phyloP scores from a whole-genome alignment of 2,113 vertebrate genomes.

The Pogonocichla stellata region DNA sequence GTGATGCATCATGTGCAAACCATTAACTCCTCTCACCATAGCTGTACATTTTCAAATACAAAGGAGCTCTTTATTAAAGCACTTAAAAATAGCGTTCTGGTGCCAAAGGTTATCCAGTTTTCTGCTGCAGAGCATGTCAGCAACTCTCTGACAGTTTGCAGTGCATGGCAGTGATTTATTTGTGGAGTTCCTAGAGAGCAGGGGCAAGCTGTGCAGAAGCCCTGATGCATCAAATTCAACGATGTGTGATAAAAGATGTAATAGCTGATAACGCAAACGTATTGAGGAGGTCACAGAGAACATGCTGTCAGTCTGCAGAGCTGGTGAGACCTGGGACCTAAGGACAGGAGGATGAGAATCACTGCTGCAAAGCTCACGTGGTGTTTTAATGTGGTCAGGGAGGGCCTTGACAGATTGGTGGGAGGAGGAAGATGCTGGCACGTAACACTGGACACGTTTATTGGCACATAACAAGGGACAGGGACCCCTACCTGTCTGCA shows the following conservation, averaged over 20 bases:
- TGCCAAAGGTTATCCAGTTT: constrained; percentile 18
- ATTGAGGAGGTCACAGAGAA: not conserved
- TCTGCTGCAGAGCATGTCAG: not conserved
- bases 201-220: not conserved
- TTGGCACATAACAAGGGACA: not conserved
- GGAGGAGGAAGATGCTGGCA: not conserved
- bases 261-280: not conserved
- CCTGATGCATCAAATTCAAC: not conserved
- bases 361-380: not conserved
- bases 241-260: not conserved
- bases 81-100: not conserved
- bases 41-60: not conserved
- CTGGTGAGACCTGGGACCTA: not conserved
- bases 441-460: fast-evolving
- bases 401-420: not conserved
- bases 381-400: not conserved
- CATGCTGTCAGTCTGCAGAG: not conserved
- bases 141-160: not conserved
- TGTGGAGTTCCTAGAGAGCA: constrained; percentile 40
- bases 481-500: not conserved
- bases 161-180: not conserved
- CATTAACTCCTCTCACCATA: constrained; percentile 7
- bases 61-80: not conserved
- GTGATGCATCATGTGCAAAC: constrained; percentile 27
- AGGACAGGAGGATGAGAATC: not conserved